Evolutionary conservation across 2,888 invertebrate species (phyloP), one percentile per base, ranked within the genome.

Genomic region (Scaptomyza flava): DNA sequence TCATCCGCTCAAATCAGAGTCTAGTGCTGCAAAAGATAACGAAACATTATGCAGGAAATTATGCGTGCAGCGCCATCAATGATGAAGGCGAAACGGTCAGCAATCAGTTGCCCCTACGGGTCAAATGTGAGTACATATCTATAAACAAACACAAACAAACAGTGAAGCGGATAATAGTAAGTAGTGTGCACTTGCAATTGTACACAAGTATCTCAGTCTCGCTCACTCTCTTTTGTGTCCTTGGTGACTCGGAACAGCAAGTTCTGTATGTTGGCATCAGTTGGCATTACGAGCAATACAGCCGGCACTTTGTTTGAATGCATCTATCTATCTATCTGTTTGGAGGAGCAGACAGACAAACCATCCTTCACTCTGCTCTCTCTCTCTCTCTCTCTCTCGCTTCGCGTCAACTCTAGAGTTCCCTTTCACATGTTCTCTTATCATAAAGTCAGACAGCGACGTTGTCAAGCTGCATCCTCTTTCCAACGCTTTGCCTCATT

Each of bases 1-100:
- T 98, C 85, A 96, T 98, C 90, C 95, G 96, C 92, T 97, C 97
- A 92, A 97, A 97, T 93, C 97, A 98, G 93, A 97, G 97, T 91
- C 93, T 98, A 79, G 98, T 98, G 71, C 94, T 98, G 89, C 98
- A 98, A 93, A 96, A 96, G 93, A 97, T 98, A 84, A 96, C 96
- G 68, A 94, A 96, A 75, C 95, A 95, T 91, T 96, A 96, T 91
- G 96, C 96, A 76, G 98, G 98, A 72, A 94, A 95, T 83, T 98
- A 98, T 93, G 95, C 96, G 79, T 98, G 98, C 93, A 95, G 96
- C 70, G 97, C 97, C 69, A 95, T 96, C 89, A 98, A 98, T 93
- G 95, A 95, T 57, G 96, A 97, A 92, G 97, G 97, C 30, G 97
- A 97, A 93, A 96, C 97, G 53, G 94, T 95, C 90, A 97, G 97